phyloP scores from a whole-genome alignment of 2,888 invertebrate species.

The Hirtodrosophila alboralis region DNA sequence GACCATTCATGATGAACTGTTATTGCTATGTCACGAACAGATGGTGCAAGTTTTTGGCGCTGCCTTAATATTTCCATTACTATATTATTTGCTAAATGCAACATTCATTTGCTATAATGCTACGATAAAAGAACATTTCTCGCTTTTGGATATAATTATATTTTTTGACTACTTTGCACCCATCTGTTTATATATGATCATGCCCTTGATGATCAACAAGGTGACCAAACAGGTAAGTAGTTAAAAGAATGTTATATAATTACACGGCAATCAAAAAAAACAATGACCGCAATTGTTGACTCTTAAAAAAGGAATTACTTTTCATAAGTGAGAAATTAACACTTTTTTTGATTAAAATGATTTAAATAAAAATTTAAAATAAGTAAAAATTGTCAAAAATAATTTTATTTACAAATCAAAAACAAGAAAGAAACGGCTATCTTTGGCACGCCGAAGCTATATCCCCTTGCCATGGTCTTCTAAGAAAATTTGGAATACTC shows the following conservation, averaged over 20 bases:
- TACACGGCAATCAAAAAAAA: no score
- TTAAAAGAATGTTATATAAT: neutral
- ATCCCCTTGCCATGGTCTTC: no score
- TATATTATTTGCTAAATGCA: constrained; percentile 22
- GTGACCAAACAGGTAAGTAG: constrained; percentile 39
- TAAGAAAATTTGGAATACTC: no score
- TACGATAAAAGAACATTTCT: constrained; percentile 26
- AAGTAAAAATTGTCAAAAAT: no score
- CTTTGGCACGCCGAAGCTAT: no score
- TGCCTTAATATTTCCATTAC: constrained; percentile 16
- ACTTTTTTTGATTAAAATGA: no score
- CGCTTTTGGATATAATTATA: neutral
- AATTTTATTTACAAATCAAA: no score
- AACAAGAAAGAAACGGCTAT: no score
- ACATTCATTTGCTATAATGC: constrained; percentile 18
- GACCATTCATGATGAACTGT: constrained; percentile 22
- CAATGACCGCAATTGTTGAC: no score
- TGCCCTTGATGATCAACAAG: constrained; percentile 31
- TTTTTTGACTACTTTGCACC: constrained; percentile 26
- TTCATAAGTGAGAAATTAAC: no score
- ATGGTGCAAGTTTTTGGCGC: constrained; percentile 29
- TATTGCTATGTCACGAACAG: constrained; percentile 24
- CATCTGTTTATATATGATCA: constrained; percentile 24
- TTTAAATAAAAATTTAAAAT: no score
- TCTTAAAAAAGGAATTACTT: no score